Conservation (phyloP, 2,113 vertebrate genomes). For the Cyprinodon variegatus region DNA sequence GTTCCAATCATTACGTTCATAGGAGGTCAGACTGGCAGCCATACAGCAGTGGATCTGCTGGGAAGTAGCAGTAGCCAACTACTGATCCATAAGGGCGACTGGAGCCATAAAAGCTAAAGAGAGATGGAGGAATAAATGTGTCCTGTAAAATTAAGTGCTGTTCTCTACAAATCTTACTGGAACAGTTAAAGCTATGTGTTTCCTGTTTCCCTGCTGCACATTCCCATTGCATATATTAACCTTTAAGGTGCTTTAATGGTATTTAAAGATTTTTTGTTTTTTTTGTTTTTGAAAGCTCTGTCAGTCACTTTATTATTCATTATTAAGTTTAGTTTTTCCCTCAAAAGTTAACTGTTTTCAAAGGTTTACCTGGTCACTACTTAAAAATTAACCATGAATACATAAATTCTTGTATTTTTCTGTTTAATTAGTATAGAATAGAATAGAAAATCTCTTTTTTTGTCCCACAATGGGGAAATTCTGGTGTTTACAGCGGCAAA, state of each 20-base stretch:
- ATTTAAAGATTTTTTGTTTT: not conserved
- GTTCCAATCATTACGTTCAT: constrained; percentile 1
- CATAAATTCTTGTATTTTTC: not conserved
- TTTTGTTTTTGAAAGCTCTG: too few species aligned
- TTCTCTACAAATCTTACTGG: constrained; percentile 25
- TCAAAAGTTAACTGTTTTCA: too few species aligned
- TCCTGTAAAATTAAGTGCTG: constrained; percentile 42
- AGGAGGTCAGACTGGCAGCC: constrained; percentile 10
- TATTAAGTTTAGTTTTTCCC: too few species aligned
- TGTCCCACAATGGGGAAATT: too few species aligned
- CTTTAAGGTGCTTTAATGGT: not conserved
- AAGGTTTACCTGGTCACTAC: too few species aligned
- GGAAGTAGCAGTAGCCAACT: constrained; percentile 25
- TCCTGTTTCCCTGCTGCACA: constrained; percentile 8
- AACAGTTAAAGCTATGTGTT: constrained; percentile 27
- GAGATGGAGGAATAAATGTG: constrained; percentile 38
- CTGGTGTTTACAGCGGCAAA: too few species aligned
- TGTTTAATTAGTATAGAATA: not conserved
- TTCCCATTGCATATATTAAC: constrained; percentile 3
- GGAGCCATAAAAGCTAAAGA: constrained; percentile 31
- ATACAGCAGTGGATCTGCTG: constrained; percentile 28
- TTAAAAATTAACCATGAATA: not conserved
- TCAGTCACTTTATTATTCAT: too few species aligned
- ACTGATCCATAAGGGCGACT: constrained; percentile 40
- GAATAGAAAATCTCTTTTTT: not conserved